Percentiles rank a stretch among this genome's conserved stretches.
phyloP scores from a whole-genome alignment of 1,140 invertebrate species.

The Drosophila trapezifrons region DNA sequence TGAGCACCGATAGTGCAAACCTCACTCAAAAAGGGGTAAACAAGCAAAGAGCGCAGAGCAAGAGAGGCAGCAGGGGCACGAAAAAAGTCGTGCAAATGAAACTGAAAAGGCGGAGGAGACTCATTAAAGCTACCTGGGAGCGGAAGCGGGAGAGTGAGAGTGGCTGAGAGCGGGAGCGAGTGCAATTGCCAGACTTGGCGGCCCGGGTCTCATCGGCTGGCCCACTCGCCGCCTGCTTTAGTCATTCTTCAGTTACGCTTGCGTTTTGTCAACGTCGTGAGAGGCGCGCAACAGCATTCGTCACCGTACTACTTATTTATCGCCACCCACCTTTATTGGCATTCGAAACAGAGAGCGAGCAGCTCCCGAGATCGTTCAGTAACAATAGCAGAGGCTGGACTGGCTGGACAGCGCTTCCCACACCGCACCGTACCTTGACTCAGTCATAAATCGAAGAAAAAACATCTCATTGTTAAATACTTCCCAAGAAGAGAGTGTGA shows the following conservation, averaged over 20 bases:
- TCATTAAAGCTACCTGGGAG: conserved; percentile 46
- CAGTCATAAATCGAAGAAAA: conserved; percentile 34
- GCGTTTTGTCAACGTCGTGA: conserved; percentile 79
- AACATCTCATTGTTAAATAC: conserved; percentile 46
- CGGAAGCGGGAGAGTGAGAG: conserved; percentile 9
- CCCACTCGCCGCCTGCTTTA: conserved; percentile 73
- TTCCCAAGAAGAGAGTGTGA: conserved; percentile 40
- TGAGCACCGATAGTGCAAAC: conserved; percentile 37
- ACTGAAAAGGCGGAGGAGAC: conserved; percentile 29
- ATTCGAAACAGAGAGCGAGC: conserved; percentile 31
- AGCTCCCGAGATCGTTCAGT: conserved; percentile 1
- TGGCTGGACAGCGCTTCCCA: background rate
- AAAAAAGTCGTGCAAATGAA: conserved; percentile 34
- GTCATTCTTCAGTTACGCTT: conserved; percentile 81
- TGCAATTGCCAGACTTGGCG: conserved; percentile 57
- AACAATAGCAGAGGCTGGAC: conserved; percentile 29
- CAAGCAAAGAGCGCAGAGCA: conserved; percentile 13
- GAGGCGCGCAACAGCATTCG: conserved; percentile 58
- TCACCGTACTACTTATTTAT: conserved; percentile 19
- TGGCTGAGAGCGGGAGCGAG: conserved; percentile 29
- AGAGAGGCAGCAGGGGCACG: background rate
- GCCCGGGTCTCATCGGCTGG: conserved; percentile 57
- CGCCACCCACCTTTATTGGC: conserved; percentile 7
- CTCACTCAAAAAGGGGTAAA: conserved; percentile 39
- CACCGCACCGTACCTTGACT: conserved; percentile 45